phyloP scores from a whole-genome alignment of 2,113 vertebrate genomes.

The Synchiropus splendidus region DNA sequence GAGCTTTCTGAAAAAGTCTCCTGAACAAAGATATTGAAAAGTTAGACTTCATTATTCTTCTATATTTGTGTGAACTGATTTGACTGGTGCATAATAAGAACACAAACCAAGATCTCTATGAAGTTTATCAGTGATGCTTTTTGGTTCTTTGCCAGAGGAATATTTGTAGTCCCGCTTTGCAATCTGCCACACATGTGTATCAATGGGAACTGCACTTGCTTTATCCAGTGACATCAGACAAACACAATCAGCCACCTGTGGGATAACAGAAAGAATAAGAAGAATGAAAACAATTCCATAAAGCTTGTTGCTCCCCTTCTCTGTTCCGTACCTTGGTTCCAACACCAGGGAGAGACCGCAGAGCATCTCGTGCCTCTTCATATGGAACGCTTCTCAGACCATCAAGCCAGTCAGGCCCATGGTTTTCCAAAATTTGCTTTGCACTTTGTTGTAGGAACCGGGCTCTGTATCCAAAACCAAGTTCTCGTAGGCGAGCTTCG shows the following conservation, averaged over 20 bases:
- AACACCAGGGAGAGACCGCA: conserved; percentile 81
- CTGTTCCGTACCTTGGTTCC: conserved; percentile 74
- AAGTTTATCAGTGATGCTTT: conserved; percentile 72
- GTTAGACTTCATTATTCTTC: background rate
- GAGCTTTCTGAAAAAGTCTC: conserved; percentile 79
- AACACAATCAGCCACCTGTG: conserved; percentile 91
- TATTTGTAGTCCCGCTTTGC: conserved; percentile 76
- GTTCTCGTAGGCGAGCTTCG: conserved; percentile 70
- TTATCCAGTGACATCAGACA: conserved; percentile 93
- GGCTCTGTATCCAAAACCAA: conserved; percentile 91
- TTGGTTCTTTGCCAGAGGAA: conserved; percentile 44
- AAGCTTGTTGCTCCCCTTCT: background rate
- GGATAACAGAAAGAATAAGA: conserved; percentile 1
- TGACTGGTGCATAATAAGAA: background rate
- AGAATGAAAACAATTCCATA: background rate
- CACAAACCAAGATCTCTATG: conserved; percentile 81
- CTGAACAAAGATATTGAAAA: conserved; percentile 51
- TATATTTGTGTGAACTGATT: background rate
- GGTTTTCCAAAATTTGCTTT: conserved; percentile 61
- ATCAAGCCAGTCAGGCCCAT: conserved; percentile 68
- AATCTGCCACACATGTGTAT: conserved; percentile 90
- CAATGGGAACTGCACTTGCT: conserved; percentile 80
- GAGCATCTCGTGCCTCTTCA: conserved; percentile 68
- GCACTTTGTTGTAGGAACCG: conserved; percentile 79
- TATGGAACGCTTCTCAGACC: conserved; percentile 69